phyloP scores from a whole-genome alignment of 2,888 invertebrate genomes.

The Magallana nippona region DNA sequence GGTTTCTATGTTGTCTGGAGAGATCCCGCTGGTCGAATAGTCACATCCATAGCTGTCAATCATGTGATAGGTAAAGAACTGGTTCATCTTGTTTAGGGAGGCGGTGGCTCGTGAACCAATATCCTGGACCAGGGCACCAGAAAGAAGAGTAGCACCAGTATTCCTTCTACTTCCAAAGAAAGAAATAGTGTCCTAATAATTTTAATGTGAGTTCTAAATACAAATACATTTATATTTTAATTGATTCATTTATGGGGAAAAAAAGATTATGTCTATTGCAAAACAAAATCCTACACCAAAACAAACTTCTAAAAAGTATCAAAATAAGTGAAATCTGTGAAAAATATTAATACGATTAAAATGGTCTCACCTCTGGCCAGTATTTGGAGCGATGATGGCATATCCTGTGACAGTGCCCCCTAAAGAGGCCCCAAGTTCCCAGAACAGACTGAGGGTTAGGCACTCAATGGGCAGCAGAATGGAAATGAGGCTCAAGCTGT shows the following conservation, averaged over 20 bases:
- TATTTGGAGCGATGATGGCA: slow-evolving; percentile 78
- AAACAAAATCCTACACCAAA: no score
- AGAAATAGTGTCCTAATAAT: neutral
- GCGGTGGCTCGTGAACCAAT: slow-evolving; percentile 70
- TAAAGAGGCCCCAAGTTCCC: slow-evolving; percentile 75
- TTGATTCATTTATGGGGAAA: neutral
- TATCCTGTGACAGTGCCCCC: slow-evolving; percentile 80
- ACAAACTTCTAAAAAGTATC: no score
- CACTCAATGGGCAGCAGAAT: slow-evolving; percentile 76
- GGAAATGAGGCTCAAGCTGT: slow-evolving; percentile 71
- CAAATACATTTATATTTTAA: no score
- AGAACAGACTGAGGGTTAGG: slow-evolving; percentile 73
- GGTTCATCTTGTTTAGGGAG: slow-evolving; percentile 70
- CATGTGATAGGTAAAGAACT: slow-evolving; percentile 78
- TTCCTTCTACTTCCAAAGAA: slow-evolving; percentile 58
- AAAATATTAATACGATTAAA: neutral
- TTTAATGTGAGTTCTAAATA: no score
- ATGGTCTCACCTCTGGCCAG: slow-evolving; percentile 68
- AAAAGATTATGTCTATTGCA: no score
- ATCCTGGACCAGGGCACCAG: slow-evolving; percentile 70
- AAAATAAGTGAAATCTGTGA: no score
- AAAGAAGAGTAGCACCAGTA: slow-evolving; percentile 68
- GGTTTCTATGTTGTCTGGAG: slow-evolving; percentile 68
- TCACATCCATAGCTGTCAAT: slow-evolving; percentile 79
- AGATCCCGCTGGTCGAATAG: slow-evolving; percentile 76